Base-by-base conservation (phyloP, 1,140 invertebrate species). In the Papilio machaon region DNA sequence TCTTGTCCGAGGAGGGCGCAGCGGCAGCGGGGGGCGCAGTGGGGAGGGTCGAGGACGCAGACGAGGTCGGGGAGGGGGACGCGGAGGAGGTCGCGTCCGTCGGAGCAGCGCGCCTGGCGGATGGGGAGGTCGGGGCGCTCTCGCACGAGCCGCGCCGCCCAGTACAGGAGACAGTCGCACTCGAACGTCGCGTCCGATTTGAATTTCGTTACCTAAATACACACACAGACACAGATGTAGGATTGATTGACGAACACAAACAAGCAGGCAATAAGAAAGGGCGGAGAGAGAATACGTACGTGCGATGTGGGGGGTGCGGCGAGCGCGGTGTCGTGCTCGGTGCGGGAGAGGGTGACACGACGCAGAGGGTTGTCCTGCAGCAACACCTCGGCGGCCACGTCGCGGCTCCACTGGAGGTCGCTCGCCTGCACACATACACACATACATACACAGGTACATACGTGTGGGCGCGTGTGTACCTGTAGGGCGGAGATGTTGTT, bases 101-200 rank as follows among this genome's bases (percentile, higher is more conserved):
- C 10, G 13, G 77, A 17, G 46, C 38, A 70, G 38, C 23, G 54
- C 81, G 77, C 82, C 82, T 15, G 9, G 74, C 54, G 38, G 46
- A 49, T 19, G n/a, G 74, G 58, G 19, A 38, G 2, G 58, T 46
- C 35, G 30, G 84, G 81, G n/a, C 82, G 81, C 43, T 82, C 79
- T 5, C 82, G 85, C 70, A 82, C 60, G 7, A 83, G 83, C 46
- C 81, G 83, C 75, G 84, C 86, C 52, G 83, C 83, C 89, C 86
- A 79, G 74, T 80, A 79, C 77, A 77, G 30, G 74, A 13, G 47
- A 46, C 84, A 84, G 84, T 85, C 84, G 81, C 82, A 84, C 70
- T 58, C 58, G 60, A 84, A 67, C 30, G 19, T 35, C n/a, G 46
- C 49, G 58, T 52, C 70, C 13, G 77, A 38, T 13, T 9, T 8